Base-by-base conservation (phyloP, 2,113 vertebrate species). In the Rafetus swinhoei region DNA sequence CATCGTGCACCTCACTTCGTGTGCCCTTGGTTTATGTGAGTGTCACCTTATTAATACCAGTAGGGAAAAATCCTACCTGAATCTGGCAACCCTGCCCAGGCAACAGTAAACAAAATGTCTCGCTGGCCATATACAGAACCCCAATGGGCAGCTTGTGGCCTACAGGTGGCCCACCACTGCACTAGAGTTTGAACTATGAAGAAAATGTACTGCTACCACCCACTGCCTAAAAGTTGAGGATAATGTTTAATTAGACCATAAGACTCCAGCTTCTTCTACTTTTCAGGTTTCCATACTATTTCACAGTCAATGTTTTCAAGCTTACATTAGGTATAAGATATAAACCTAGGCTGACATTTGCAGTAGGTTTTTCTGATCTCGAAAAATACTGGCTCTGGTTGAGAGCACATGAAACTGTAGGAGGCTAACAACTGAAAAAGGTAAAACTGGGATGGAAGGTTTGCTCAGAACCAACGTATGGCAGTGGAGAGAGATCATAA, bases 371-470 rank as follows among this genome's bases (percentile, higher is more conserved):
- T 95, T 86, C 57, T 32, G 29, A 69, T 65, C 76, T 79, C 86
- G 57, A 76, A 24, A 74, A 56, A 39, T 39, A 50, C 5, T 55
- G 39, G 39, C 10, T 88, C 12, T 77, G 22, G 39, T 25, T 77
- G 39, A 77, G 13, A 77, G 74, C 74, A 45, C 25, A 22, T 77
- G 39, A 77, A 77, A 77, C 22, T 50, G 11, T 27, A 77, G 39
- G 39, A 50, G 74, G 39, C 74, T 77, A 77, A 50, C 59, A 60
- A n/a, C 13, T 89, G 65, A 54, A 89, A 80, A 54, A 86, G 54
- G n/a, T 2, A 95, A 95, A 96, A 87, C 27, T 55, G 62, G 76
- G 80, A 90, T 76, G 56, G 86, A 91, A 60, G 2, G 4, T 52
- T 32, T 82, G 52, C 27, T 50, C 74, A 32, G 53, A 92, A 82